Evolutionary conservation across 2,888 invertebrate species (phyloP), one percentile per base, ranked within the genome.

Genomic region (Hydraecia micacea): DNA sequence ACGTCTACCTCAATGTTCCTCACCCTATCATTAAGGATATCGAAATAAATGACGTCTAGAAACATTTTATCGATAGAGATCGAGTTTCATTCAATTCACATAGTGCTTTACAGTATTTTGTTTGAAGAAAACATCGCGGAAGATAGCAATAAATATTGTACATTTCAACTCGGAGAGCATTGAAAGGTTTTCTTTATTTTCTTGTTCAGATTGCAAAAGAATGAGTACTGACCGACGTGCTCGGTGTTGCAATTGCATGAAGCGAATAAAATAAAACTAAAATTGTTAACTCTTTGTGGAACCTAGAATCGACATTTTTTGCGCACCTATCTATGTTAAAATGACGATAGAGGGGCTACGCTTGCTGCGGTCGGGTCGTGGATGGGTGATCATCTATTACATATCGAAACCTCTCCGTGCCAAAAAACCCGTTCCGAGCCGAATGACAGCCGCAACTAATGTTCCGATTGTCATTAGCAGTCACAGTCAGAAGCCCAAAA

Each of bases 71-170:
- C 15, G 36, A 62, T 28, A 58, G 71, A n/a, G n/a, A n/a, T n/a
- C 1, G 32, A 58, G 60, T 58, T 66, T 55, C 62, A 73, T 76
- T 71, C 55, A 71, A 69, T 79, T 73, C 74, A 65, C 36, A 72
- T 36, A 49, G 63, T 28, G 60, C 68, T 79, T 49, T 11, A 39
- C 65, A 73, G 28, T 66, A 72, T 78, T 81, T 63, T 75, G 77
- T 81, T 77, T 69, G 52, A 39, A 74, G 81, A 74, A 84, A 85
- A 75, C 46, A 65, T 72, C 8, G 69, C n/a, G 81, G 65, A 67
- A 72, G 78, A 81, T 84, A 74, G 68, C 72, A 84, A 81, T 81
- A 85, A 81, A 85, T 81, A 84, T 81, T 85, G 72, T 49, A 77
- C 83, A 81, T 85, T 85, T 73, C 65, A 75, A 78, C 55, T 55